Evolutionary conservation across 2,888 invertebrate species (phyloP).

Genomic region (Endomychus coccineus): DNA sequence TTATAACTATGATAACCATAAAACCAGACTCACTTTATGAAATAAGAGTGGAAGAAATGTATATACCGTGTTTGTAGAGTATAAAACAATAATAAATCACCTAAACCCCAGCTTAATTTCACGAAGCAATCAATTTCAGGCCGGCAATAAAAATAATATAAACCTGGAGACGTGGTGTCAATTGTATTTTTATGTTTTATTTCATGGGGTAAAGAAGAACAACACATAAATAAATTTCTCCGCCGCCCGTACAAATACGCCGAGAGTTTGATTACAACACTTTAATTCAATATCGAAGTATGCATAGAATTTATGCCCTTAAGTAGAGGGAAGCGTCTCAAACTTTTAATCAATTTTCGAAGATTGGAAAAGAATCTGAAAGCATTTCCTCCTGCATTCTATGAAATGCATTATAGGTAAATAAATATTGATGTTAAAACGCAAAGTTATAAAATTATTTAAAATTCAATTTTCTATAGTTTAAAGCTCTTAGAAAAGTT

Average conservation of each 20-base stretch:
- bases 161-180: slow-evolving; percentile 43
- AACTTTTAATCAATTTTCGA: slow-evolving; percentile 46
- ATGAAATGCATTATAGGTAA: no score
- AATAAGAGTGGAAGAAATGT: slow-evolving; percentile 12
- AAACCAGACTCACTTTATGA: slow-evolving; percentile 10
- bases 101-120: slow-evolving; percentile 34
- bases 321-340: slow-evolving; percentile 42
- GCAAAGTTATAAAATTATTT: no score
- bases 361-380: slow-evolving; percentile 43
- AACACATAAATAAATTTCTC: slow-evolving; percentile 40
- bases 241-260: slow-evolving; percentile 29
- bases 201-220: slow-evolving; percentile 34
- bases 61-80: slow-evolving; percentile 29
- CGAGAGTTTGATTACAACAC: slow-evolving; percentile 38
- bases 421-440: no score
- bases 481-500: no score
- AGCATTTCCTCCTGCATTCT: no score
- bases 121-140: slow-evolving; percentile 37
- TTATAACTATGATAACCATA: no score
- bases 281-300: slow-evolving; percentile 46
- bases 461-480: no score
- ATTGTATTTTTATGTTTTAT: slow-evolving; percentile 44
- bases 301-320: slow-evolving; percentile 46
- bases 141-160: slow-evolving; percentile 41
- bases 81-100: slow-evolving; percentile 38